Evolutionary conservation across 1,140 invertebrate genomes (phyloP).

Genomic region (Zelostemma sp.): DNA sequence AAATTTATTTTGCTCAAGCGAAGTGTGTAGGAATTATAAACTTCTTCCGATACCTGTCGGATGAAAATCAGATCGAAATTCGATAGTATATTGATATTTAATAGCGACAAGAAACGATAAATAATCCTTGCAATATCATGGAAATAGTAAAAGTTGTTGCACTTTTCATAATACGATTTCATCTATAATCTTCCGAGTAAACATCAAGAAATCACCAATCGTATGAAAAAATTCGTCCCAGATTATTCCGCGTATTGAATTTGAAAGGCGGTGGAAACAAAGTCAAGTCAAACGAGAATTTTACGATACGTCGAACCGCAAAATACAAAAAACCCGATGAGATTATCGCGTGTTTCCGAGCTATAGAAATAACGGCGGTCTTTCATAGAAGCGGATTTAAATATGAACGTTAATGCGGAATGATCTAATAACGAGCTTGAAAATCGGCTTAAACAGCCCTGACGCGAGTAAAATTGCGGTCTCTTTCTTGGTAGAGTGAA

Average conservation of each 20-base stretch:
- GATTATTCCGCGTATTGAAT: constrained; percentile 1
- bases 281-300: neutral
- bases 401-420: constrained; percentile 10
- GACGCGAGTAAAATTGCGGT: neutral
- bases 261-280: neutral
- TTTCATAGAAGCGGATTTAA: neutral
- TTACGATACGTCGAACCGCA: neutral
- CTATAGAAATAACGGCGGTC: neutral
- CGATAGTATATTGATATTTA: no score
- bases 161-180: neutral
- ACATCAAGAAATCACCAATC: neutral
- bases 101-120: no score
- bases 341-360: neutral
- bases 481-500: constrained; percentile 13
- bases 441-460: constrained; percentile 2
- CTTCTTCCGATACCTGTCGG: no score
- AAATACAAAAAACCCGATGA: constrained; percentile 1
- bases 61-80: no score
- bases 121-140: no score
- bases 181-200: neutral
- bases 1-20: no score
- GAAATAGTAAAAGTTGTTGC: no score
- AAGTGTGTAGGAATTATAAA: no score
- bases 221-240: neutral
- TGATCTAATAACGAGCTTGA: constrained; percentile 12